These are phyloP conservation scores for Tetragonula carbonaria DNA, from an alignment of 2,888 invertebrate species.

Conservation along the genomic window DNA sequence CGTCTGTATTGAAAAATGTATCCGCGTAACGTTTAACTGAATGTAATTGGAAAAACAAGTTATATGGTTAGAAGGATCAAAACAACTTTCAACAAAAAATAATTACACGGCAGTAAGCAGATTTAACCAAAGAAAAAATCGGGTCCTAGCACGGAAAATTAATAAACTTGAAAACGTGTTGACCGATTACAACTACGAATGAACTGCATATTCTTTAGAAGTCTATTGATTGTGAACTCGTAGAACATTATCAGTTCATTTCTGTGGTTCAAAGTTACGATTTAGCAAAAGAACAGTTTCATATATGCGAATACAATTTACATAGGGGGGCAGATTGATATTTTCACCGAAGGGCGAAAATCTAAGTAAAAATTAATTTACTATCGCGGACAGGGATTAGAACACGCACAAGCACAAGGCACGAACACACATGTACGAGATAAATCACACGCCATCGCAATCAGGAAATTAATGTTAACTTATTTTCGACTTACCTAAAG, in stretches of 20 bases:
- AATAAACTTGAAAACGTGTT: conserved; percentile 41
- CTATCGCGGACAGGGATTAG: conserved; percentile 54
- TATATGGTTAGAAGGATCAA: conserved; percentile 47
- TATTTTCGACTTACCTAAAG: conserved; percentile 86
- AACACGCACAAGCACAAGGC: conserved; percentile 70
- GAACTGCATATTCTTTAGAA: conserved; percentile 44
- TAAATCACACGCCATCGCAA: conserved; percentile 77
- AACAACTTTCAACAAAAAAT: conserved; percentile 33
- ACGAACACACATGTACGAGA: conserved; percentile 76
- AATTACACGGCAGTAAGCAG: not conserved
- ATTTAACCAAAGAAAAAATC: not conserved
- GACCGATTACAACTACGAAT: conserved; percentile 19
- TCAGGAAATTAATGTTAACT: conserved; percentile 71
- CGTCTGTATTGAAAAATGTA: conserved; percentile 5
- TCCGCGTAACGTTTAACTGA: not conserved
- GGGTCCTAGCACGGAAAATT: not conserved
- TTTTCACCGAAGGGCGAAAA: not conserved
- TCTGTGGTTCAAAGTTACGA: conserved; percentile 23
- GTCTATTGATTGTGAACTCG: conserved; percentile 55
- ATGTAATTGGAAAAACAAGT: conserved; percentile 18
- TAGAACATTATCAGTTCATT: conserved; percentile 24
- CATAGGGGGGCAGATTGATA: not conserved
- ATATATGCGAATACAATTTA: not conserved
- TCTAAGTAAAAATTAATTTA: conserved; percentile 31
- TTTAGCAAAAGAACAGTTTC: not conserved